Conservation (phyloP, 2,797 vertebrate species). For the Holocentrus rufus region DNA sequence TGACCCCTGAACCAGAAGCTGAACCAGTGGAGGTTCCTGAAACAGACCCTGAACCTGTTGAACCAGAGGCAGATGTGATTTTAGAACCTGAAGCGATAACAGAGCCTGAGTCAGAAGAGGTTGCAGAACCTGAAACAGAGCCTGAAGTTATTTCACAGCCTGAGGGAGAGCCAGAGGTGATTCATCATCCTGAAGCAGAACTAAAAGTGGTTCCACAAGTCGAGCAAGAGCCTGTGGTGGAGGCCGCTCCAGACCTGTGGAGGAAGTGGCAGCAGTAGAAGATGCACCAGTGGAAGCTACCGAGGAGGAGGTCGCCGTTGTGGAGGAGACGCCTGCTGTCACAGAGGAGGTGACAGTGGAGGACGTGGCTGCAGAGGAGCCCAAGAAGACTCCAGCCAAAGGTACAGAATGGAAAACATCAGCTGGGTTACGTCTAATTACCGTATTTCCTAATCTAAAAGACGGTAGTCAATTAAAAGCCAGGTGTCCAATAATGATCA, state of each 20-base stretch:
- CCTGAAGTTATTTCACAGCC: slow-evolving; percentile 16
- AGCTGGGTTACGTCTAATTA: not conserved
- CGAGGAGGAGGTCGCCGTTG: slow-evolving; percentile 30
- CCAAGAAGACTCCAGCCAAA: slow-evolving; percentile 46
- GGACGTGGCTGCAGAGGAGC: slow-evolving; percentile 33
- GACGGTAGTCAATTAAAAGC: too few relatives aligned
- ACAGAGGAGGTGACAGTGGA: slow-evolving; percentile 26
- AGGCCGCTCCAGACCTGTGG: not conserved
- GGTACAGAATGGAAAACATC: slow-evolving; percentile 42
- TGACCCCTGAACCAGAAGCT: slow-evolving; percentile 3
- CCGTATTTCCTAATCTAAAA: too few relatives aligned
- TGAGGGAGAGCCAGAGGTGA: not conserved
- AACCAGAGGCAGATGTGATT: not conserved
- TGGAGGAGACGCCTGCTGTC: slow-evolving; percentile 14
- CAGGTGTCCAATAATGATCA: too few relatives aligned
- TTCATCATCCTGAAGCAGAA: not conserved
- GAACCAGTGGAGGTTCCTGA: slow-evolving; percentile 13
- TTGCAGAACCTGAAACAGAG: slow-evolving; percentile 3
- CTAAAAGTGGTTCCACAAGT: not conserved
- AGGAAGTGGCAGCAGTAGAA: not conserved
- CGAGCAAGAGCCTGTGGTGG: slow-evolving; percentile 14
- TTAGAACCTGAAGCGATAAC: not conserved
- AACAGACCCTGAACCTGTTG: slow-evolving; percentile 3
- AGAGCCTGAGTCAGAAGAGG: slow-evolving; percentile 7
- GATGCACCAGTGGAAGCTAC: slow-evolving; percentile 13